A percentile compares a stretch with the other conserved stretches of the same genome.
phyloP scores from a whole-genome alignment of 2,113 vertebrate genomes.

The Burhinus bistriatus region DNA sequence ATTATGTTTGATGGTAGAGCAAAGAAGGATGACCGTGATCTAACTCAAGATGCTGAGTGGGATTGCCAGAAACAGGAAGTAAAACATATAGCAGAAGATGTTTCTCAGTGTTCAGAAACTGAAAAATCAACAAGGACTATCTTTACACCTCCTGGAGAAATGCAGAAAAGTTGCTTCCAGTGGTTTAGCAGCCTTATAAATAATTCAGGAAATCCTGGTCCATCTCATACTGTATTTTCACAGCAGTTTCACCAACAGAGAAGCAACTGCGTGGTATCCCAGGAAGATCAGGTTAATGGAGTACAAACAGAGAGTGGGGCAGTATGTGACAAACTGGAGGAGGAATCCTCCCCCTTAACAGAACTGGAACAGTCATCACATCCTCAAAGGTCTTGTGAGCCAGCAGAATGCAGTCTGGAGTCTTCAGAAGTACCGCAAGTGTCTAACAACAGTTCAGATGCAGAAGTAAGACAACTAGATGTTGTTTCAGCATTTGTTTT shows the following conservation, averaged over 20 bases:
- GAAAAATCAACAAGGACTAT: background rate
- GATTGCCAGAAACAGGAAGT: background rate
- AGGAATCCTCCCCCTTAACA: constrained; percentile 46
- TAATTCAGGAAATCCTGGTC: background rate
- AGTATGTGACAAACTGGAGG: background rate
- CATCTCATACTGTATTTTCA: constrained; percentile 45
- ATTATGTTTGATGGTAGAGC: background rate
- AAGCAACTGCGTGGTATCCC: background rate
- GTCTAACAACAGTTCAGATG: constrained; percentile 4
- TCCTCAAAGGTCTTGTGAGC: background rate
- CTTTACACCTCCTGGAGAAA: constrained; percentile 39
- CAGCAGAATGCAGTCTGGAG: background rate
- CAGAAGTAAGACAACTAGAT: constrained; percentile 53
- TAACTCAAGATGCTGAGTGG: background rate
- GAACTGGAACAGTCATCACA: background rate
- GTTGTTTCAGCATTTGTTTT: background rate
- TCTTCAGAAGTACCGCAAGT: background rate
- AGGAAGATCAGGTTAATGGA: background rate
- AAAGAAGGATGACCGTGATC: constrained; percentile 8
- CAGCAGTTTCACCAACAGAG: constrained; percentile 74
- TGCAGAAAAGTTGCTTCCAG: constrained; percentile 70
- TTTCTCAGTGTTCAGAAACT: background rate
- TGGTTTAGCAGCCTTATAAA: constrained; percentile 68
- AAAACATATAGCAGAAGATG: background rate
- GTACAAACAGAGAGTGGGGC: background rate